Conservation (phyloP, 2,888 invertebrate genomes). For the Eupithecia vulgata region DNA sequence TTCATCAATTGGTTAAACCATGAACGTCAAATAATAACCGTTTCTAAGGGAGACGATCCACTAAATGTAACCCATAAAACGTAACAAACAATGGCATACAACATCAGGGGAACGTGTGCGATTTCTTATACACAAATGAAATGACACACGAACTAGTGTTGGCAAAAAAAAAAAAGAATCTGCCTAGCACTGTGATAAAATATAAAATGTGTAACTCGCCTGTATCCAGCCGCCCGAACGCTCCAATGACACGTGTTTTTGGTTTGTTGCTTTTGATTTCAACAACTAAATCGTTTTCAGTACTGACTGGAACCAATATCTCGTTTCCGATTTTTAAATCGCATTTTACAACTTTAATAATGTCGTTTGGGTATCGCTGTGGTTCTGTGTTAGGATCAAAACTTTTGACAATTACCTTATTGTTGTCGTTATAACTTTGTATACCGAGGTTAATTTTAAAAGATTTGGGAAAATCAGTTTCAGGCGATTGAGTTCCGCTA, state of each 20-base stretch:
- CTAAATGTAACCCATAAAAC: neutral
- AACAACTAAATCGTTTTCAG: conserved; percentile 56
- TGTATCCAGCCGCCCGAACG: neutral
- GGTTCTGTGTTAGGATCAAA: conserved; percentile 48
- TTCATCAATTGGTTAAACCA: too few species aligned
- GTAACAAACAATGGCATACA: neutral
- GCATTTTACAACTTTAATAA: conserved; percentile 54
- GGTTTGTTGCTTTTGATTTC: conserved; percentile 46
- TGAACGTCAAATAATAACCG: neutral
- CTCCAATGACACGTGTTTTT: neutral
- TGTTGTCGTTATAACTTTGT: conserved; percentile 56
- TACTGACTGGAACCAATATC: conserved; percentile 61
- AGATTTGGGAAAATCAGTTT: conserved; percentile 23
- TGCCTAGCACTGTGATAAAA: neutral
- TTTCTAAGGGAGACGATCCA: neutral
- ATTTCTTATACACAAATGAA: neutral
- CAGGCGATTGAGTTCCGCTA: conserved; percentile 3
- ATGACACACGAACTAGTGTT: neutral
- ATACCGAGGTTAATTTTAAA: conserved; percentile 59
- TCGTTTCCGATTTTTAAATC: conserved; percentile 49
- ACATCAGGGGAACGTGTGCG: neutral
- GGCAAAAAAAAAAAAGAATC: neutral
- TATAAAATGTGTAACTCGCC: conserved; percentile 13
- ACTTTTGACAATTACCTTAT: conserved; percentile 58
- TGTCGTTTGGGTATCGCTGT: conserved; percentile 47